A percentile compares a stretch with the other conserved stretches of the same genome.
Evolutionary conservation across 2,888 invertebrate species (phyloP).

Genomic region (Polydrusus tereticollis): DNA sequence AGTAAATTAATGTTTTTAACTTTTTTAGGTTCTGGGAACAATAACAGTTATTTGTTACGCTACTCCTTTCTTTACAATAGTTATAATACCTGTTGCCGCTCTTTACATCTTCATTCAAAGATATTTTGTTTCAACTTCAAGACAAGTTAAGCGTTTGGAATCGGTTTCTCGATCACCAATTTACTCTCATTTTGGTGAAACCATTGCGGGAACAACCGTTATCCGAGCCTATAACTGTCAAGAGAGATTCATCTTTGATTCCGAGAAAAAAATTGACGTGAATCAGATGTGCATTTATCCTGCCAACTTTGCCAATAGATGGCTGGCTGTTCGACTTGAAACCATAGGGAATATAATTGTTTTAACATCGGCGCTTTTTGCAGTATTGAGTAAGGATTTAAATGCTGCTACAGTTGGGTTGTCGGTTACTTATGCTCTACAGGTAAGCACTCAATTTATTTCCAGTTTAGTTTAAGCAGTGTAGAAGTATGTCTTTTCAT

Average conservation of each 20-base stretch:
- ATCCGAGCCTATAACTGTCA: slow-evolving; percentile 69
- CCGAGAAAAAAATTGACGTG: slow-evolving; percentile 69
- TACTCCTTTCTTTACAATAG: slow-evolving; percentile 61
- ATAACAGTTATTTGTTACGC: slow-evolving; percentile 52
- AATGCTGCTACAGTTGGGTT: slow-evolving; percentile 69
- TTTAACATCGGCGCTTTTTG: slow-evolving; percentile 71
- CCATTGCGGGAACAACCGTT: slow-evolving; percentile 63
- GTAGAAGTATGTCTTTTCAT: no score
- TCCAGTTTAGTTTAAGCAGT: no score
- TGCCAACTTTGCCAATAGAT: slow-evolving; percentile 68
- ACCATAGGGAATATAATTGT: slow-evolving; percentile 71
- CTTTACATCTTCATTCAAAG: slow-evolving; percentile 63
- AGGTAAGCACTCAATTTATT: slow-evolving; percentile 53
- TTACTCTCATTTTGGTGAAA: slow-evolving; percentile 71
- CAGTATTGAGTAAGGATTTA: slow-evolving; percentile 65
- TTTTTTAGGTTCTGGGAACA: slow-evolving; percentile 50
- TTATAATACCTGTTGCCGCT: slow-evolving; percentile 60
- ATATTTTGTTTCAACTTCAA: slow-evolving; percentile 70
- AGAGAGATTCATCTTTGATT: slow-evolving; percentile 70
- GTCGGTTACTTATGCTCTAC: slow-evolving; percentile 67
- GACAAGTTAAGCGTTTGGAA: slow-evolving; percentile 71
- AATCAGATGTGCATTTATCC: slow-evolving; percentile 71
- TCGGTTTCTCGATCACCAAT: slow-evolving; percentile 71
- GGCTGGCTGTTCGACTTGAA: slow-evolving; percentile 67
- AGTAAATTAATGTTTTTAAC: neutral